These are phyloP conservation scores for Chaetura pelagica DNA, from an alignment of 2,113 vertebrate species.

Conservation along the genomic window DNA sequence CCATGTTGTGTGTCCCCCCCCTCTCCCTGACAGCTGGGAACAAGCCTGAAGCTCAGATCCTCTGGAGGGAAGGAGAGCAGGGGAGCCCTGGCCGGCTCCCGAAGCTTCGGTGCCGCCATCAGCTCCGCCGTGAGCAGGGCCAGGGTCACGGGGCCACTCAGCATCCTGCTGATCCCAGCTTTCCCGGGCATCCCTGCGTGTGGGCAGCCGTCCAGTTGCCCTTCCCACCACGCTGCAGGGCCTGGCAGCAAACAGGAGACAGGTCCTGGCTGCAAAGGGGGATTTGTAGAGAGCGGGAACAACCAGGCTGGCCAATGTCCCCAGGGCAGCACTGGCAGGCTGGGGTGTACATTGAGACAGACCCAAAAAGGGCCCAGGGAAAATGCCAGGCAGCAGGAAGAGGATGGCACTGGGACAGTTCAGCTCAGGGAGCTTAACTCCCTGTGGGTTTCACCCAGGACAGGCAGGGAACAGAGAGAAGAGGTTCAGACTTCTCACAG, in stretches of 20 bases:
- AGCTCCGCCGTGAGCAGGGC: background rate
- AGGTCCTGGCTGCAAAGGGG: background rate
- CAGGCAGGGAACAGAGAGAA: background rate
- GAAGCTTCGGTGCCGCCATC: slow-evolving; percentile 43
- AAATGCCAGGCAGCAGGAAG: background rate
- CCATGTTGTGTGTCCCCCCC: accelerated
- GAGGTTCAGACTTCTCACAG: background rate
- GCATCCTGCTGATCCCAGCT: slow-evolving; percentile 57
- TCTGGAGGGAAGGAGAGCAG: accelerated
- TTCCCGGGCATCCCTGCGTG: background rate
- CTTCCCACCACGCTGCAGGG: background rate
- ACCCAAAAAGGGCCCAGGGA: background rate
- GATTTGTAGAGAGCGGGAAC: background rate
- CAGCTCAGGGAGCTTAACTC: background rate
- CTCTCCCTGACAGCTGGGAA: background rate
- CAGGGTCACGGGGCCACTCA: background rate
- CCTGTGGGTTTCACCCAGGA: background rate
- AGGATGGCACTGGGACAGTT: too few species aligned
- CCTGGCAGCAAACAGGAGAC: background rate
- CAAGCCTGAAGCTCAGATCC: background rate
- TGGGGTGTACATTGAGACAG: background rate
- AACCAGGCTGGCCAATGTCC: accelerated
- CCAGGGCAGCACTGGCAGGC: background rate
- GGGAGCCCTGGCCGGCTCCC: background rate
- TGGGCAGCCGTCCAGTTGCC: slow-evolving; percentile 3